Conservation (phyloP, 64 coral and sea anemone species). For the Pachyseris speciosa region DNA sequence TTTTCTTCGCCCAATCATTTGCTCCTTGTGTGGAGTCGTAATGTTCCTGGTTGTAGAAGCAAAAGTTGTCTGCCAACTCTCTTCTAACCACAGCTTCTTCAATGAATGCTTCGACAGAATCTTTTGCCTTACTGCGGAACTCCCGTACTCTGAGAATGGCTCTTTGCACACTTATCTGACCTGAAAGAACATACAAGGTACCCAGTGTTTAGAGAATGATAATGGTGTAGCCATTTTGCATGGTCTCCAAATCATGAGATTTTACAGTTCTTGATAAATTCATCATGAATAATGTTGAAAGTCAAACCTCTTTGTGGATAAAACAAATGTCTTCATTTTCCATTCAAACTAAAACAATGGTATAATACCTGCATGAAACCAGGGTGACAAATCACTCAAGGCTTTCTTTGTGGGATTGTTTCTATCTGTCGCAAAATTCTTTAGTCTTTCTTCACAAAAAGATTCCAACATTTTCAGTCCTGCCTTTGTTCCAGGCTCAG, state of each 20-base stretch:
- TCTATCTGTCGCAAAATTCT: constrained; percentile 62
- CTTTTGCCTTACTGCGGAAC: constrained; percentile 48
- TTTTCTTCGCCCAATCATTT: constrained; percentile 80
- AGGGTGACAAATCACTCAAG: constrained; percentile 77
- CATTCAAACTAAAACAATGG: neutral
- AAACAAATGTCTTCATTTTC: no score
- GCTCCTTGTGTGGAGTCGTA: constrained; percentile 66
- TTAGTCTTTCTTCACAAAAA: constrained; percentile 45
- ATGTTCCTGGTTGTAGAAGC: constrained; percentile 66
- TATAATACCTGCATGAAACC: constrained; percentile 80
- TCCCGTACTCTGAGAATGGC: constrained; percentile 68
- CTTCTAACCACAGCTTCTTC: constrained; percentile 76
- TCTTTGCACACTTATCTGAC: constrained; percentile 76
- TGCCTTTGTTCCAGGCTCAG: constrained; percentile 63
- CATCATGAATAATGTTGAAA: no score
- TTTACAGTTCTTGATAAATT: no score
- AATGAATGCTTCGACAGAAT: constrained; percentile 81
- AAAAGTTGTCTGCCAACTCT: constrained; percentile 81
- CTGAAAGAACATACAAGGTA: neutral
- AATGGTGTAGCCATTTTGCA: no score
- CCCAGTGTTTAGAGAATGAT: neutral
- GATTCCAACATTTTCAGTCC: constrained; percentile 59
- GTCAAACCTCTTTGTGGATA: no score
- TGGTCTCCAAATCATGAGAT: no score
- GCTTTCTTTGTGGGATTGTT: constrained; percentile 84